Evolutionary conservation across 2,113 vertebrate genomes (phyloP), one percentile per base, ranked within the genome.

Genomic region (Lichenostomus cassidix): DNA sequence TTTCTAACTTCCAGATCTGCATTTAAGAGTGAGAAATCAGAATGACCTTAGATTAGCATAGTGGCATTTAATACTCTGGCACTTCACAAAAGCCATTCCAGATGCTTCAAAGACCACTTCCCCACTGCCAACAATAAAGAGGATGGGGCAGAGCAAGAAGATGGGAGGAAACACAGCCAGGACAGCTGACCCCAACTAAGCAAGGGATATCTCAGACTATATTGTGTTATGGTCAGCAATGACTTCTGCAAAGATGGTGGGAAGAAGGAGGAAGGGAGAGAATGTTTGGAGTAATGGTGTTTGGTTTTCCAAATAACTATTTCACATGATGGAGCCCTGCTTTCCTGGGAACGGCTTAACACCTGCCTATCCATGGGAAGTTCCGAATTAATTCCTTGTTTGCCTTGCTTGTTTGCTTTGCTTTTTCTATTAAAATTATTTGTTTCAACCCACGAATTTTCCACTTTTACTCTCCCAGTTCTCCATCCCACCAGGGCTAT

Each of bases 211-310:
- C 2, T 56, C 35, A 31, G 11, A 41, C 23, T 7, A 2, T 23
- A 14, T 2, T 3, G 18, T 3, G 1, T 29, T 33, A 31, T 12
- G 6, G 29, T 39, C 35, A 70, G 33, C 12, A 21, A 15, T 23
- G 31, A 28, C 22, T 28, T 27, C 35, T 44, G 15, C 12, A 74
- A 73, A 86, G 1, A 12, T 50, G 23, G 14, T 2, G 7, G 7
- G 4, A 44, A 71, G 10, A 29, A 55, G 10, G 3, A 80, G 11
- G 9, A 56, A n/a, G 2, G 1, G 23, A 10, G 14, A 7, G 4
- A 4, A 44, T 4, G 1, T 55, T 64, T 6, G 1, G 25, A 55
- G 20, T 28, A 12, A n/a, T 16, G 3, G 7, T 1, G 1, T 68
- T 63, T 81, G 11, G 29, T 12, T 89, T 74, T 35, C 24, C 29